Evolutionary conservation across 1,140 invertebrate species (phyloP).

Genomic region (Microplitis mediator): DNA sequence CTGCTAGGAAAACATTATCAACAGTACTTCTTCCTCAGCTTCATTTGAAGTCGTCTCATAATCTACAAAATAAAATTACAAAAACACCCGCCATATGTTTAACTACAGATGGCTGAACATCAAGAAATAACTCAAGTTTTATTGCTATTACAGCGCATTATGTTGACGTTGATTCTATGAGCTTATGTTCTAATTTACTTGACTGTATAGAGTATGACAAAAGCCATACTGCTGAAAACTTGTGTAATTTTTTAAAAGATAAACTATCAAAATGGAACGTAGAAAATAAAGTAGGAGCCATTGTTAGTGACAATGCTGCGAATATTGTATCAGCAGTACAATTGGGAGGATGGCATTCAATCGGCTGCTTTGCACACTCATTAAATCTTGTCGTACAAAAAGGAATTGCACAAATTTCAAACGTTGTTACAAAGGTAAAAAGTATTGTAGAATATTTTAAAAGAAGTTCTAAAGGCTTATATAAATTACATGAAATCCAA

Average conservation of each 20-base stretch:
- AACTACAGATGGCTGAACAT: too few species aligned
- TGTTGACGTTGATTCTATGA: too few species aligned
- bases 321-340: not conserved
- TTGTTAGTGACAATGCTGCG: not conserved
- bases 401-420: not conserved
- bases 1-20: too few species aligned
- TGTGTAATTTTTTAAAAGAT: slow-evolving; percentile 1
- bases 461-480: slow-evolving; percentile 3
- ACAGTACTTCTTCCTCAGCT: too few species aligned
- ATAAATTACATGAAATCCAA: slow-evolving; percentile 14
- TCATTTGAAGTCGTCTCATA: too few species aligned
- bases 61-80: too few species aligned
- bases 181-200: not conserved
- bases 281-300: not conserved
- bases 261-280: not conserved
- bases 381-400: not conserved
- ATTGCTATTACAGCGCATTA: too few species aligned
- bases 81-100: too few species aligned
- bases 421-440: slow-evolving; percentile 20
- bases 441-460: slow-evolving; percentile 27
- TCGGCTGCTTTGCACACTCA: not conserved
- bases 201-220: not conserved
- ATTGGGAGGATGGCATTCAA: not conserved
- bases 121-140: too few species aligned
- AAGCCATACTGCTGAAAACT: not conserved